Percentiles rank a stretch among this genome's conserved stretches.
phyloP scores from a whole-genome alignment of 2,888 invertebrate species.

The Synanthedon formicaeformis region DNA sequence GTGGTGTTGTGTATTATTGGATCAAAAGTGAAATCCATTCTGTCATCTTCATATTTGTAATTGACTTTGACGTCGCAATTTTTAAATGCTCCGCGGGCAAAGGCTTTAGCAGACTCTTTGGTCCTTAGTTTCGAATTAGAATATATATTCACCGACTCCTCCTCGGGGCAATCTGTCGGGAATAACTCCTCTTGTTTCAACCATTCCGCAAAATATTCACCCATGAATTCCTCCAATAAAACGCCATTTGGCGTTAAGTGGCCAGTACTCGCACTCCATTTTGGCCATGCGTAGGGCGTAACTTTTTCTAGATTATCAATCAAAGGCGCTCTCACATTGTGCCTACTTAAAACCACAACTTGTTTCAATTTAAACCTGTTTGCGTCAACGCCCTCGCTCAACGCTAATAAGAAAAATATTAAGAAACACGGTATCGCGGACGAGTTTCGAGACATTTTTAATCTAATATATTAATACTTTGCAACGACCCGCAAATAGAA shows the following conservation, averaged over 20 bases:
- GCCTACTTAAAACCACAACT: conserved; percentile 43
- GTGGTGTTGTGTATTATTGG: conserved; percentile 29
- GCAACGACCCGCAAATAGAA: too few species aligned
- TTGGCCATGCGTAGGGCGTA: conserved; percentile 30
- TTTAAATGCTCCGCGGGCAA: conserved; percentile 32
- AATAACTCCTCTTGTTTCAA: conserved; percentile 25
- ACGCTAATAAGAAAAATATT: neutral
- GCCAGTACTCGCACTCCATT: conserved; percentile 27
- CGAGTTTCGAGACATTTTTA: too few species aligned
- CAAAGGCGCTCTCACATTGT: conserved; percentile 42
- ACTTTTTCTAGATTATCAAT: conserved; percentile 21
- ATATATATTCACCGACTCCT: conserved; percentile 29
- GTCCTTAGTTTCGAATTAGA: conserved; percentile 45
- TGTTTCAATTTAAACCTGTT: conserved; percentile 18
- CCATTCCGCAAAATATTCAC: conserved; percentile 39
- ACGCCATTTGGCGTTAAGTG: conserved; percentile 41
- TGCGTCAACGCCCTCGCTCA: conserved; percentile 6
- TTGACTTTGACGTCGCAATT: conserved; percentile 30
- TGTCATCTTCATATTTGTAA: conserved; percentile 17
- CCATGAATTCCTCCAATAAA: conserved; percentile 40
- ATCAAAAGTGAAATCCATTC: conserved; percentile 34
- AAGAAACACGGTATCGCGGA: neutral
- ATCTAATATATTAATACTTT: too few species aligned
- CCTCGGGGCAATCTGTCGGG: conserved; percentile 24
- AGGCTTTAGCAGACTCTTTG: conserved; percentile 32